Conservation (phyloP, 2,888 invertebrate species). For the Eurois occulta region DNA sequence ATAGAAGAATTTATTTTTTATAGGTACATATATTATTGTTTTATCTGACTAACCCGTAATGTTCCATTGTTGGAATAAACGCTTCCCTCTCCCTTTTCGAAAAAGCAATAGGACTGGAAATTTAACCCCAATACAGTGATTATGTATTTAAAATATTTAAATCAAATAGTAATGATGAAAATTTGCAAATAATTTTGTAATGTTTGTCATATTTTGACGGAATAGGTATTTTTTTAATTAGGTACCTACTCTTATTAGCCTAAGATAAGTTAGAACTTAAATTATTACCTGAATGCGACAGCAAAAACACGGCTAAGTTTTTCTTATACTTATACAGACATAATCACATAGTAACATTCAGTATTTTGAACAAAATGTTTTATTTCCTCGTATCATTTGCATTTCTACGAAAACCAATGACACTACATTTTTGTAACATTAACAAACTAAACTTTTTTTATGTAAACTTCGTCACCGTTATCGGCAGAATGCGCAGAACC, state of each 20-base stretch:
- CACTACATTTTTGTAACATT: slow-evolving; percentile 7
- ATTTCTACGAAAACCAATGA: slow-evolving; percentile 16
- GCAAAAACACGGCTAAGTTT: not conserved
- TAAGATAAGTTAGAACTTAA: not conserved
- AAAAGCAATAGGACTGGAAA: not conserved
- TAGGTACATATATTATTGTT: too few relatives aligned
- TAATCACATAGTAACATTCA: not conserved
- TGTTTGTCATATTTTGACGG: not conserved
- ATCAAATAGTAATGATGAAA: not conserved
- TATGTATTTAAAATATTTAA: not conserved
- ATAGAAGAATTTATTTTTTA: not conserved
- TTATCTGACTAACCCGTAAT: not conserved
- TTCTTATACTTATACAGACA: too few relatives aligned
- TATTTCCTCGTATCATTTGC: not conserved
- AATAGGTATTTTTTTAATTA: not conserved
- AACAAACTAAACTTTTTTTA: slow-evolving; percentile 27
- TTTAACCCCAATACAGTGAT: not conserved
- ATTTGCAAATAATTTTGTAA: not conserved
- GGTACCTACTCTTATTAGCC: not conserved
- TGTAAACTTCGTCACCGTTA: slow-evolving; percentile 48
- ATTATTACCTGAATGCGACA: not conserved
- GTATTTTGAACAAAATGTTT: not conserved
- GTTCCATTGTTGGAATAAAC: not conserved
- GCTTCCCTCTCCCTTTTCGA: not conserved
- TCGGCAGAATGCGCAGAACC: slow-evolving; percentile 43